phyloP scores from a whole-genome alignment of 2,797 vertebrate genomes.

The Diglossa cyanea region DNA sequence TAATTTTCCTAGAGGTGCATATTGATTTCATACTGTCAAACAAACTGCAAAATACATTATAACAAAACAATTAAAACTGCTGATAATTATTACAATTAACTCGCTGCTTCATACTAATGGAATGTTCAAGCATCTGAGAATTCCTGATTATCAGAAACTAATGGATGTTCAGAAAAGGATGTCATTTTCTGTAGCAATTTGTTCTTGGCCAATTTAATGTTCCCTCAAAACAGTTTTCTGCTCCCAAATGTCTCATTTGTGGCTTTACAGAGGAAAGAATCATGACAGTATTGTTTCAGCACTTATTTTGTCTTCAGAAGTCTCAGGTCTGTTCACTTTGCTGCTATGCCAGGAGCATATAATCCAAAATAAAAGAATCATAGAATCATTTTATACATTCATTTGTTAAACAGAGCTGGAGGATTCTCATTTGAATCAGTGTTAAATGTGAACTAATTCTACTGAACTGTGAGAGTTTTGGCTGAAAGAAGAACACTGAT shows the following conservation, averaged over 20 bases:
- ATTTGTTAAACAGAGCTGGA: neutral
- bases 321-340: neutral
- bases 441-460: neutral
- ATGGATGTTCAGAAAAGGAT: slow-evolving; percentile 56
- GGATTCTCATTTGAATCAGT: neutral
- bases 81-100: slow-evolving; percentile 66
- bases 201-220: slow-evolving; percentile 64
- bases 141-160: slow-evolving; percentile 59
- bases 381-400: neutral
- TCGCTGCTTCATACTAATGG: slow-evolving; percentile 46
- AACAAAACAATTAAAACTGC: slow-evolving; percentile 59
- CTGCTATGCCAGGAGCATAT: neutral
- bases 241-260: slow-evolving; percentile 48
- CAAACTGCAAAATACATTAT: slow-evolving; percentile 41
- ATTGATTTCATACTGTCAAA: slow-evolving; percentile 39
- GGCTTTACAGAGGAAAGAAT: slow-evolving; percentile 26
- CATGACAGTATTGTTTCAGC: neutral
- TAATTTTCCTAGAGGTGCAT: slow-evolving; percentile 40
- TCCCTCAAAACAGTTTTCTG: slow-evolving; percentile 27
- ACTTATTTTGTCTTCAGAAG: slow-evolving; percentile 9
- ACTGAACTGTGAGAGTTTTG: neutral
- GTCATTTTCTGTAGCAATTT: slow-evolving; percentile 61
- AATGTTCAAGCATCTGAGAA: slow-evolving; percentile 58
- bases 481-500: neutral
- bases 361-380: neutral